Base-by-base conservation (phyloP, 2,797 vertebrate genomes). In the Centropyge bicolor region DNA sequence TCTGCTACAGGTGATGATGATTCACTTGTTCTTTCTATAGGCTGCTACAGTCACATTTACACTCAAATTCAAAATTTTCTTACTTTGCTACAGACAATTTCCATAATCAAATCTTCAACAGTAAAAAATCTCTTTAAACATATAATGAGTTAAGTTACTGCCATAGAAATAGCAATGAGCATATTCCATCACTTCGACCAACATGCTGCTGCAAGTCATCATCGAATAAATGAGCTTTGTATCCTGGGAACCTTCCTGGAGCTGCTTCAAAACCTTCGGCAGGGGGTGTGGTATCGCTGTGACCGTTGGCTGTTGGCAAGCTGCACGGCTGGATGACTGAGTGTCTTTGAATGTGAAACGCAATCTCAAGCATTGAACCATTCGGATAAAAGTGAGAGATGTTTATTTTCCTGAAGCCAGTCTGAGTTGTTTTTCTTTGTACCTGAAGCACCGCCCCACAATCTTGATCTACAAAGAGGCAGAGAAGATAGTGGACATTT, bases 221-320 rank as follows among this genome's bases (percentile, higher is more conserved):
- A 40, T 46, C 12, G 5, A 48, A 59, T 49, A 56, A 84, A 14
- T 12, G 1, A 80, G 68, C 71, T 72, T 68, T 71, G 55, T 54
- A 38, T 86, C 51, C 68, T 86, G 79, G 80, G 69, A 88, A 83
- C 49, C 22, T 56, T 60, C 54, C 55, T 49, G 51, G 35, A 70
- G 62, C 36, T 64, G 68, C 46, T 64, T 78, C 9, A 55, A 78
- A 74, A 56, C 43, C 72, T 52, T 48, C 38, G 54, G 51, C 36
- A 8, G 70, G 51, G 36, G 77, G 85, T 48, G 88, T 76, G 88
- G 86, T 40, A 0, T n/a, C 1, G 49, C 27, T 79, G 46, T 22
- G 74, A 89, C 87, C 70, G 80, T 86, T 78, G 81, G 82, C 84
- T 38, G 35, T 81, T 90, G 88, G 82, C 84, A 83, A 24, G 63